phyloP scores from a whole-genome alignment of 2,888 invertebrate genomes.

The Macrophya annulata region DNA sequence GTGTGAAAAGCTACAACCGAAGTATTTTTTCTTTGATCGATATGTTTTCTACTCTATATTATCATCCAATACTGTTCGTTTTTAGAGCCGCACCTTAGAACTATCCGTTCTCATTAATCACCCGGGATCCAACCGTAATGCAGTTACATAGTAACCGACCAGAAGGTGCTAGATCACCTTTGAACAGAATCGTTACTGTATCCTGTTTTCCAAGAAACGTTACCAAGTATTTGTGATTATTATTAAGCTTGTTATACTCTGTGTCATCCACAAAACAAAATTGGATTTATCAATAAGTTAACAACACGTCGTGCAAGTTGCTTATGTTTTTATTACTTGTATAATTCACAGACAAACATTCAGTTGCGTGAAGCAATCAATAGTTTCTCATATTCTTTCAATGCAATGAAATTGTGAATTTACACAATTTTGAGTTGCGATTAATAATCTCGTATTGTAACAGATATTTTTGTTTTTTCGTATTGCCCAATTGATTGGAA shows the following conservation, averaged over 20 bases:
- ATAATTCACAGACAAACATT: background rate
- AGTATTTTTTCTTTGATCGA: constrained; percentile 20
- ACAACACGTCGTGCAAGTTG: background rate
- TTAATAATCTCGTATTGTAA: background rate
- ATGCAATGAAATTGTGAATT: background rate
- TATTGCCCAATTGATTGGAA: background rate
- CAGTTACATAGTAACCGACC: constrained; percentile 19
- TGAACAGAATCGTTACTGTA: constrained; percentile 30
- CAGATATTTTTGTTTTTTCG: background rate
- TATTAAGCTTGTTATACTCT: background rate
- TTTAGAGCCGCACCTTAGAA: constrained; percentile 35
- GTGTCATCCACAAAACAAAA: background rate
- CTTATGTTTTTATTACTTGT: background rate
- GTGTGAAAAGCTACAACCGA: background rate
- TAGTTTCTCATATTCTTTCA: background rate
- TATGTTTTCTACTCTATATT: constrained; percentile 10
- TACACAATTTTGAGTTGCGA: background rate
- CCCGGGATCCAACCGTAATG: constrained; percentile 24
- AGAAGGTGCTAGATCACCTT: constrained; percentile 30
- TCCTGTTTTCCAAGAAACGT: background rate
- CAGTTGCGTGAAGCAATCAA: background rate
- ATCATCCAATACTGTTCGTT: constrained; percentile 22
- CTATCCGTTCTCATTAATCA: constrained; percentile 46
- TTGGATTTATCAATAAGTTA: background rate
- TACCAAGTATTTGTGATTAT: constrained; percentile 1